phyloP scores from a whole-genome alignment of 2,888 invertebrate species.

The Pristionchus japonicus region DNA sequence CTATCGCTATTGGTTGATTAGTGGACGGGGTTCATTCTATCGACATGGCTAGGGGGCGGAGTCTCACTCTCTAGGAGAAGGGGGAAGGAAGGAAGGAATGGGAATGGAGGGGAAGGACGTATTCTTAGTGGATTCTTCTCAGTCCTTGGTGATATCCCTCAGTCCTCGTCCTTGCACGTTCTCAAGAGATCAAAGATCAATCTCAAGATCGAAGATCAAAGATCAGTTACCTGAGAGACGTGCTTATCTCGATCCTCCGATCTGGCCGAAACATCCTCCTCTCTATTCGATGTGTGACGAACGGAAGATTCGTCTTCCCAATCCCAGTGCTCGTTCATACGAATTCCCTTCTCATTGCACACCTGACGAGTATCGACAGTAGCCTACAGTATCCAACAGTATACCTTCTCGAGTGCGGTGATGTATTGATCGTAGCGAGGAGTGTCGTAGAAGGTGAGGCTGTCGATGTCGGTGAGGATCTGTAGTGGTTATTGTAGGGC shows the following conservation, averaged over 20 bases:
- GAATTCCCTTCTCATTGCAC: conserved; percentile 53
- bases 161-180: conserved; percentile 26
- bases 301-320: conserved; percentile 59
- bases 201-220: conserved; percentile 4
- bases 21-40: conserved; percentile 26
- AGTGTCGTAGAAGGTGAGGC: conserved; percentile 58
- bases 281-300: not conserved
- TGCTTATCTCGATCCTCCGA: conserved; percentile 27
- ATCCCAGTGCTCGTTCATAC: conserved; percentile 59
- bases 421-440: conserved; percentile 62
- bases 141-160: not conserved
- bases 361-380: conserved; percentile 35
- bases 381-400: not conserved
- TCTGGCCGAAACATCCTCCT: not conserved
- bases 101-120: not conserved
- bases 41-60: conserved; percentile 22
- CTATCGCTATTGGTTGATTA: not conserved
- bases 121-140: not conserved
- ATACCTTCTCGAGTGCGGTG: conserved; percentile 57
- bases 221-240: conserved; percentile 14
- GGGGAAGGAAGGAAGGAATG: not conserved
- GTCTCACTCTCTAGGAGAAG: too few relatives aligned
- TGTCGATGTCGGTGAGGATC: conserved; percentile 56
- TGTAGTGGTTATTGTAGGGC: not conserved
- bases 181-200: conserved; percentile 10